Base-by-base conservation (phyloP, 2,113 vertebrate genomes). In the Hydrochoerus hydrochaeris region DNA sequence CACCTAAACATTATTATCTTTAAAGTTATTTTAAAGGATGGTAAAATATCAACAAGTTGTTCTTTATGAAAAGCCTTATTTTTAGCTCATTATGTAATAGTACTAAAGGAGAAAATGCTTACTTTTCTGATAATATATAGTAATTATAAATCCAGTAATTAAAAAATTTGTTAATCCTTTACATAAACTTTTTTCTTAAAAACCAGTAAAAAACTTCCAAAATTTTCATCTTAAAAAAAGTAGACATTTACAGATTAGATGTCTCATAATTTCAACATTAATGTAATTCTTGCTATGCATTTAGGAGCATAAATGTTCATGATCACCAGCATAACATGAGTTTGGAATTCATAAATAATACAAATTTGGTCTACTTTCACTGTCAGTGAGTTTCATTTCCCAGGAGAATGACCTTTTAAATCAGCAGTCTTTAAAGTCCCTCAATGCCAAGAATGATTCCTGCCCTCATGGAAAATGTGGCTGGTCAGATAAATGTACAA, bases 1-100 rank as follows among this genome's bases (percentile, higher is more conserved):
- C 96, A 83, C 94, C 67, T 93, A 75, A 0, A 0, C 88, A 83
- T 92, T 97, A 63, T 88, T 94, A 69, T 58, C 90, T 65, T 90
- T 94, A 88, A 90, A 95, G 89, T 97, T 60, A 91, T 94, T 97
- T 98, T 97, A 96, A 96, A 98, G 95, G 78, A 73, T 94, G 46
- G 92, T 94, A 97, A 97, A 83, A 22, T 90, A 10, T 97, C 71
- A 96, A 97, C 95, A 60, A 32, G 3, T 62, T 93, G 95, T 88
- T 97, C 87, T 85, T 95, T 94, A 85, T 85, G 30, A 73, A 97
- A 91, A 88, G 46, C 86, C 49, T 24, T 35, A 75, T 97, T 41
- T 93, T 97, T 93, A 91, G 41, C 69, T 41, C 30, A 22, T 57
- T 80, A 28, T 38, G 11, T 49, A 46, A 35, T 77, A 14, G 11